Evolutionary conservation across 2,113 vertebrate genomes (phyloP).

Genomic region (Apaloderma vittatum): DNA sequence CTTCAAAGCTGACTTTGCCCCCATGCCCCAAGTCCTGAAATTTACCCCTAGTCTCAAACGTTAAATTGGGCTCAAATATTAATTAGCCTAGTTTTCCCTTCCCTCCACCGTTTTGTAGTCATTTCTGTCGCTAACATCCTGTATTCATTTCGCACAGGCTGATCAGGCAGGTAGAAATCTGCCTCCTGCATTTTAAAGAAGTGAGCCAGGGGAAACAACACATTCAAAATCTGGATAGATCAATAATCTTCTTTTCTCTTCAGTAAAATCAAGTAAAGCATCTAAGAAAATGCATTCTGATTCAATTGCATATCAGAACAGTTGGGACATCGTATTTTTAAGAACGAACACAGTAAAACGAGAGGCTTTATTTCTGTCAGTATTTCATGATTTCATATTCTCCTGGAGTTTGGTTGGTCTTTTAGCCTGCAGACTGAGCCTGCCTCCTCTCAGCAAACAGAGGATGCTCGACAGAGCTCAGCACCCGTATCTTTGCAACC

Average conservation of each 20-base stretch:
- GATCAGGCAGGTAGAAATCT: neutral
- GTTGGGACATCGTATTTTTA: neutral
- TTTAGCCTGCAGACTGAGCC: neutral
- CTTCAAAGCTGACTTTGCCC: neutral
- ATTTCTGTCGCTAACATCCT: neutral
- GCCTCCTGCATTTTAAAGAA: neutral
- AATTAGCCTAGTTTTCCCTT: neutral
- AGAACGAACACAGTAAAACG: neutral
- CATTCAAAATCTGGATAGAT: neutral
- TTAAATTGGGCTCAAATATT: neutral
- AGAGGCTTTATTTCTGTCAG: neutral
- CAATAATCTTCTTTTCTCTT: neutral
- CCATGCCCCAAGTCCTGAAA: neutral
- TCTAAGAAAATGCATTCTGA: neutral
- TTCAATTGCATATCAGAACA: neutral
- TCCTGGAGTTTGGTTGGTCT: neutral
- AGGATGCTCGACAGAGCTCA: neutral
- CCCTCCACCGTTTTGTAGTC: neutral
- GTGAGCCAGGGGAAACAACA: neutral
- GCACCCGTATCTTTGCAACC: accelerated
- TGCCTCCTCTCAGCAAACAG: neutral
- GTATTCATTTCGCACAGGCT: neutral
- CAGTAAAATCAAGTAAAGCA: neutral
- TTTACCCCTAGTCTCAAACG: neutral
- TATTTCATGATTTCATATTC: neutral